phyloP scores from a whole-genome alignment of 2,888 invertebrate species.

The Toxonevra muliebris region DNA sequence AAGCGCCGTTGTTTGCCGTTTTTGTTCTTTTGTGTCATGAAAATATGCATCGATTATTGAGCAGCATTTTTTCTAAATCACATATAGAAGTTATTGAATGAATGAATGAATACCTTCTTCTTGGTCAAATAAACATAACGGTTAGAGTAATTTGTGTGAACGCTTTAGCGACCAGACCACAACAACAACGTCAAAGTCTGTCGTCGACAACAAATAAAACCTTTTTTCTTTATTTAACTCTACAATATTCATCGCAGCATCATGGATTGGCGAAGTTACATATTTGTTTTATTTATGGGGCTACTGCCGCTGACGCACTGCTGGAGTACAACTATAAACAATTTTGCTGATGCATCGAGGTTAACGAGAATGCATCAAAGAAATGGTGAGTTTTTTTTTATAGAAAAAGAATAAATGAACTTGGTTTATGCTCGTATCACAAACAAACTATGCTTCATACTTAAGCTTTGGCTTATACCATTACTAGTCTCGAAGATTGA shows the following conservation, averaged over 20 bases:
- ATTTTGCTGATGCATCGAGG: conserved; percentile 3
- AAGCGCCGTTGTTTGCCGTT: conserved; percentile 50
- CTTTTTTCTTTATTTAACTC: conserved; percentile 5
- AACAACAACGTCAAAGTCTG: not conserved
- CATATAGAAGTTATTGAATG: no score
- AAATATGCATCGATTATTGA: not conserved
- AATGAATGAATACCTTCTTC: no score
- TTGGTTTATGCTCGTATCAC: no score
- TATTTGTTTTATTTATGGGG: conserved; percentile 34
- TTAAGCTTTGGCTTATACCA: no score
- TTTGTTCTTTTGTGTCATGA: conserved; percentile 27
- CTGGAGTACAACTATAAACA: conserved; percentile 34
- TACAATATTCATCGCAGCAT: conserved; percentile 18
- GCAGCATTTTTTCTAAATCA: no score
- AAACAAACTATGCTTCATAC: no score
- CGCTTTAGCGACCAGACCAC: not conserved
- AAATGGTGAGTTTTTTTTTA: conserved; percentile 41
- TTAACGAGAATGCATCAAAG: conserved; percentile 28
- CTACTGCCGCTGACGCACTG: conserved; percentile 37
- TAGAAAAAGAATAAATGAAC: not conserved
- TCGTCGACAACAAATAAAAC: not conserved
- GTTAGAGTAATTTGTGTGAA: conserved; percentile 1
- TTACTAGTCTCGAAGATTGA: no score
- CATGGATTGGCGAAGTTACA: conserved; percentile 40
- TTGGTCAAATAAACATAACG: no score